Evolutionary conservation across 30 jellyfish, hydroid and myxozoan species (phyloP).

Genomic region (Aurelia sp.): DNA sequence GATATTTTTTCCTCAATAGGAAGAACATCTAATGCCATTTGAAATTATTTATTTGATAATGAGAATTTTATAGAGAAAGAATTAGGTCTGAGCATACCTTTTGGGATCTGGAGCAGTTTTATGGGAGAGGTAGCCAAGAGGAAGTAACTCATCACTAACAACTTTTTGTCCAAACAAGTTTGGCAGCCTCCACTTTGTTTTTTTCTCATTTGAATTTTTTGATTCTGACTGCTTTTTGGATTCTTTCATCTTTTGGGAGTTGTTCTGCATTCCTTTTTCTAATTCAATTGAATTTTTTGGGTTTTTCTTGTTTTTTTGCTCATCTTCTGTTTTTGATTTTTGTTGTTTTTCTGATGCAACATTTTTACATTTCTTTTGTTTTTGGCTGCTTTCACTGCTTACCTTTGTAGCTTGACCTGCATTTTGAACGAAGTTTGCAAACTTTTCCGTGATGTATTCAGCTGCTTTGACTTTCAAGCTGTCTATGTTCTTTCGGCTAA

Average conservation of each 20-base stretch:
- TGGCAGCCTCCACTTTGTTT: conserved; percentile 15
- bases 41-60: too few species aligned
- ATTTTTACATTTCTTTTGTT: neutral
- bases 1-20: neutral
- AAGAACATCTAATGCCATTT: too few species aligned
- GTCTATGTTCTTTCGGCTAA: conserved; percentile 25
- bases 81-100: neutral
- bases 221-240: too few species aligned
- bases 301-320: too few species aligned
- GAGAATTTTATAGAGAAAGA: too few species aligned
- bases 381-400: conserved; percentile 6
- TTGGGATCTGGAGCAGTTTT: conserved; percentile 4
- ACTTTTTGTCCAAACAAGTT: conserved; percentile 14
- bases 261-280: too few species aligned
- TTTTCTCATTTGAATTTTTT: neutral
- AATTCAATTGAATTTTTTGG: too few species aligned
- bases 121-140: neutral
- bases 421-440: neutral
- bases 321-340: too few species aligned
- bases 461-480: conserved; percentile 19
- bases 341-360: too few species aligned
- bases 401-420: neutral
- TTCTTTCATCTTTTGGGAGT: too few species aligned
- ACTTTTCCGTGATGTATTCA: conserved; percentile 7
- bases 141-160: conserved; percentile 11